Base-by-base conservation (phyloP, 2,797 vertebrate genomes). In the Smutsia gigantea region DNA sequence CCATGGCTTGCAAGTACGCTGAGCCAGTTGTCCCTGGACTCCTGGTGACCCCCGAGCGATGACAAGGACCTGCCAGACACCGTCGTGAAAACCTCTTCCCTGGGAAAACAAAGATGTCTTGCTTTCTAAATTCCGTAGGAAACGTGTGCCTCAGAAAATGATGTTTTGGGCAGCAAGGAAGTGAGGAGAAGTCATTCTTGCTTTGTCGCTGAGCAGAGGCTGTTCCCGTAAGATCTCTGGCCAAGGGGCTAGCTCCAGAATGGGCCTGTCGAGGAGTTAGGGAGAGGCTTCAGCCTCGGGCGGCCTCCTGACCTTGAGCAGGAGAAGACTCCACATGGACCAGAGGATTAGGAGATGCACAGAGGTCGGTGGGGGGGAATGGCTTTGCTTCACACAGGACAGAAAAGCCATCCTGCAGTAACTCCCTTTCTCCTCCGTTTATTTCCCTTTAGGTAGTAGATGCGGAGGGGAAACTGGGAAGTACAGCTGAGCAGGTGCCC, bases 121-220 rank as follows among this genome's bases (percentile, higher is more conserved):
- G 31, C 49, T 66, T 66, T 95, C 87, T 71, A 68, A 85, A 49
- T 87, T 49, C 23, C 15, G 7, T 31, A 68, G 31, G 39, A 95
- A 68, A 37, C 75, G 17, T 23, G 19, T 81, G 46, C 17, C 49
- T 93, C 61, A 39, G 63, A 85, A 59, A 95, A 86, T 72, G 15
- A 72, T 37, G 23, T 34, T 51, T 66, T 71, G 59, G 59, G 7
- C 53, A 79, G 25, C 37, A 86, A 78, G 63, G 12, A 77, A 64
- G 4, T 27, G 71, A 42, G 23, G 29, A 12, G 8, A 57, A 85
- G 55, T 42, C 7, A 1, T 61, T 94, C 78, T 46, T 42, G 83
- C 46, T n/a, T n/a, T n/a, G n/a, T n/a, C n/a, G n/a, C n/a, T n/a
- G 27, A 95, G 57, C 61, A 5, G 13, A 86, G 42, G 37, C 14